phyloP scores from a whole-genome alignment of 2,797 vertebrate species.

The Epinephelus awoara region DNA sequence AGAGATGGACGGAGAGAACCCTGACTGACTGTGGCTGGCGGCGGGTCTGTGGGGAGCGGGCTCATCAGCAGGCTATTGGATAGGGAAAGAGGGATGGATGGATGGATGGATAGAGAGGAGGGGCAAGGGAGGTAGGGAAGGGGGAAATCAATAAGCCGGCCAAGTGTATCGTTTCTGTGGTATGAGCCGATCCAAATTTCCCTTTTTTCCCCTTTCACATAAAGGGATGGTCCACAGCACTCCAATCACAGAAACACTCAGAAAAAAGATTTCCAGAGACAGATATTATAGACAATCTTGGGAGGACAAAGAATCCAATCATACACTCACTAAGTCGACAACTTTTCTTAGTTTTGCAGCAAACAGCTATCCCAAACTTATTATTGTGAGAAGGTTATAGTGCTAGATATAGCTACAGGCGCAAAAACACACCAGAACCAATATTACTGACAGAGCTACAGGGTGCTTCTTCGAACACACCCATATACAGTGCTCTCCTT shows the following conservation, averaged over 20 bases:
- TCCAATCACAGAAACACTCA: conserved; percentile 55
- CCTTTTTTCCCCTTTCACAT: conserved; percentile 46
- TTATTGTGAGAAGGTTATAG: conserved; percentile 29
- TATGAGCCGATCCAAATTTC: conserved; percentile 62
- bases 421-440: conserved; percentile 50
- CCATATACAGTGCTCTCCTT: conserved; percentile 23
- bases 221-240: conserved; percentile 59
- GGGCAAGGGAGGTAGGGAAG: conserved; percentile 37
- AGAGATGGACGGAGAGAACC: conserved; percentile 71
- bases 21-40: conserved; percentile 63
- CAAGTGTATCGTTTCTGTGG: conserved; percentile 67
- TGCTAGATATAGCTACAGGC: conserved; percentile 27
- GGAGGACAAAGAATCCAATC: conserved; percentile 66
- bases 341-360: conserved; percentile 45
- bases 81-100: conserved; percentile 50
- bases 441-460: conserved; percentile 31
- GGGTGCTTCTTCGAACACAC: conserved; percentile 30
- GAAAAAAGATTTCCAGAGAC: conserved; percentile 39
- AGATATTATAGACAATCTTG: conserved; percentile 48
- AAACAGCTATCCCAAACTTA: conserved; percentile 45
- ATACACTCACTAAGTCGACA: conserved; percentile 7
- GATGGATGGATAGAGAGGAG: conserved; percentile 42
- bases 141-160: conserved; percentile 82
- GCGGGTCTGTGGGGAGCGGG: conserved; percentile 71
- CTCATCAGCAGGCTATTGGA: conserved; percentile 69